These are phyloP conservation scores for Drosophila paranaensis DNA, from an alignment of 2,888 invertebrate species.

Conservation along the genomic window DNA sequence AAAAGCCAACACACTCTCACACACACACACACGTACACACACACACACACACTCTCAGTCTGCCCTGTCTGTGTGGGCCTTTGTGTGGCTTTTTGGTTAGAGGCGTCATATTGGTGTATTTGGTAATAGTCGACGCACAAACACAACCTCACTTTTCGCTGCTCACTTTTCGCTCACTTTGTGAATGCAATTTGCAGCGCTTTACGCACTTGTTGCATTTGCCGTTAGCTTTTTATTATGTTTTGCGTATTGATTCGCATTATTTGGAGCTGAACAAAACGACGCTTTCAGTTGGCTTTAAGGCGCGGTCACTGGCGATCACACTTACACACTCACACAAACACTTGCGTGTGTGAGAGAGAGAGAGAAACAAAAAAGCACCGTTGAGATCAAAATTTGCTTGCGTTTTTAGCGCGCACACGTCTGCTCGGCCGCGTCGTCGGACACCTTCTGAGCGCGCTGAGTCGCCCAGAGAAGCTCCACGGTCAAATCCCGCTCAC, in stretches of 20 bases:
- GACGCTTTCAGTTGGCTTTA: conserved; percentile 67
- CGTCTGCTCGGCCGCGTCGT: conserved; percentile 68
- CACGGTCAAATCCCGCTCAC: conserved; percentile 13
- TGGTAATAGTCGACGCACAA: conserved; percentile 53
- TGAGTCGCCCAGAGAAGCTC: conserved; percentile 66
- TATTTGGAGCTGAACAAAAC: conserved; percentile 23
- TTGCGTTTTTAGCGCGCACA: conserved; percentile 59
- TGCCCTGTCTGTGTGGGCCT: conserved; percentile 27
- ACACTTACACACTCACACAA: conserved; percentile 42
- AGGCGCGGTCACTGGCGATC: conserved; percentile 76
- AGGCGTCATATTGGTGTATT: conserved; percentile 58
- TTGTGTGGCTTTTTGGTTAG: conserved; percentile 39
- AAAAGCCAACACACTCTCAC: conserved; percentile 14
- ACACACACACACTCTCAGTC: background rate
- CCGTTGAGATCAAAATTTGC: conserved; percentile 75
- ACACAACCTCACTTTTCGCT: conserved; percentile 75
- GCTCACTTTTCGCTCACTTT: conserved; percentile 19
- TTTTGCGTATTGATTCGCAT: conserved; percentile 28
- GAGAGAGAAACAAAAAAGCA: conserved; percentile 60
- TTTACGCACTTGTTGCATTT: conserved; percentile 56
- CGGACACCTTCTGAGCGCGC: conserved; percentile 69
- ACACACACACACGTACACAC: background rate
- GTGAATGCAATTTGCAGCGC: conserved; percentile 20
- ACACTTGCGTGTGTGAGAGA: conserved; percentile 37
- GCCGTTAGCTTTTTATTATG: conserved; percentile 16